A percentile compares a stretch with the other conserved stretches of the same genome.
Conservation (phyloP, 2,888 invertebrate genomes). For the Epistrophe eligans region DNA sequence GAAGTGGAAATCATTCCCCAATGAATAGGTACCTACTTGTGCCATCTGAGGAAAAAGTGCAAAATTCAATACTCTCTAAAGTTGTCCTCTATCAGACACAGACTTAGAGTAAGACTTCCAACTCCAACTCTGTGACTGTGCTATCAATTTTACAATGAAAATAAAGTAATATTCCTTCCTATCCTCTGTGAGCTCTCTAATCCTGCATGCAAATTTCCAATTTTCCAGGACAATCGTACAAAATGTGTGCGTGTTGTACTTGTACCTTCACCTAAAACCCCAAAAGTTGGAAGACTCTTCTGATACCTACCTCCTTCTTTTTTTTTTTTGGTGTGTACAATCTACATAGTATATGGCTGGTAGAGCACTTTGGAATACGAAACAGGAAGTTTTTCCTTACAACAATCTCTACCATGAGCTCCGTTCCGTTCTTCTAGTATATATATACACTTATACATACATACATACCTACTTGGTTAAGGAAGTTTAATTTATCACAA, state of each 20-base stretch:
- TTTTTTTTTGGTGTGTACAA: neutral
- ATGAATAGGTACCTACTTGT: neutral
- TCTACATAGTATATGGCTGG: constrained; percentile 1
- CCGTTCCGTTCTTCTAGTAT: neutral
- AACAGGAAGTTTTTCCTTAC: constrained; percentile 34
- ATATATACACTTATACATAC: no score
- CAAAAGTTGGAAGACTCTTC: constrained; percentile 45
- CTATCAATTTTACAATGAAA: constrained; percentile 37
- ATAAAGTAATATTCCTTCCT: constrained; percentile 52
- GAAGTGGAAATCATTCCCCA: constrained; percentile 42
- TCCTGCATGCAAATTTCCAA: constrained; percentile 73
- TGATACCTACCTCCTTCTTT: constrained; percentile 14
- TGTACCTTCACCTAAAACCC: constrained; percentile 35
- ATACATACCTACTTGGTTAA: constrained; percentile 34
- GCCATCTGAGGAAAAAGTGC: constrained; percentile 8
- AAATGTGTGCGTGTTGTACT: constrained; percentile 43
- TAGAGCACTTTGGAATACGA: constrained; percentile 22
- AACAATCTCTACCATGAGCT: constrained; percentile 4
- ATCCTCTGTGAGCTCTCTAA: constrained; percentile 32
- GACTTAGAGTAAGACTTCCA: neutral
- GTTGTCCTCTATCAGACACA: constrained; percentile 37
- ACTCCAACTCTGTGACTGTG: neutral
- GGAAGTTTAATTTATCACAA: constrained; percentile 73
- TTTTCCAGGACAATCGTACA: constrained; percentile 59
- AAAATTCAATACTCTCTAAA: constrained; percentile 51